Evolutionary conservation across 1,140 invertebrate species (phyloP).

Genomic region (Camponotus floridanus): DNA sequence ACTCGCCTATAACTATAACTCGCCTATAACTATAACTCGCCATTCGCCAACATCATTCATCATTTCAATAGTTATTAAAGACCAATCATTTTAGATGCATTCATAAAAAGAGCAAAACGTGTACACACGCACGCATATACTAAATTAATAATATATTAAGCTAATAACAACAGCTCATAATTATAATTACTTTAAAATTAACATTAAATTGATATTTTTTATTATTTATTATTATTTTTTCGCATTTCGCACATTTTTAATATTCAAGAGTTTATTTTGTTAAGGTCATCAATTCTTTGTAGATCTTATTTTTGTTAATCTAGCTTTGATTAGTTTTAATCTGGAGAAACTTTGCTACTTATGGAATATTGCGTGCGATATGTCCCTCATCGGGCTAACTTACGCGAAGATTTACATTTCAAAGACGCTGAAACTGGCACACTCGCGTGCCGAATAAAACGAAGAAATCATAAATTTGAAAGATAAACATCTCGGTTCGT

Average conservation of each 20-base stretch:
- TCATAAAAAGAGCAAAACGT: neutral
- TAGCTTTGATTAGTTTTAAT: constrained; percentile 18
- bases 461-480: constrained; percentile 21
- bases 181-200: neutral
- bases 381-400: neutral
- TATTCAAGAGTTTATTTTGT: neutral
- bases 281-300: constrained; percentile 19
- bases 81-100: constrained; percentile 20
- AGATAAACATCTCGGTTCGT: constrained; percentile 58
- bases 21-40: neutral
- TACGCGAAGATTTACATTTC: neutral
- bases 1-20: neutral
- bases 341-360: constrained; percentile 2
- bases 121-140: too few relatives aligned
- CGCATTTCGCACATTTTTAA: neutral
- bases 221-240: constrained; percentile 5
- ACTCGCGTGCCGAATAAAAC: constrained; percentile 9
- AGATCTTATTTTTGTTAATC: neutral
- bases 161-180: neutral
- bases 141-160: constrained; percentile 20
- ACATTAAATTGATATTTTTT: constrained; percentile 3
- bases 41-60: constrained; percentile 1
- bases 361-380: neutral
- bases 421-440: constrained; percentile 5
- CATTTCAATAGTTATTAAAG: constrained; percentile 46